These are phyloP conservation scores for Seriola rivoliana DNA, from an alignment of 2,113 vertebrate genomes.

Conservation along the genomic window DNA sequence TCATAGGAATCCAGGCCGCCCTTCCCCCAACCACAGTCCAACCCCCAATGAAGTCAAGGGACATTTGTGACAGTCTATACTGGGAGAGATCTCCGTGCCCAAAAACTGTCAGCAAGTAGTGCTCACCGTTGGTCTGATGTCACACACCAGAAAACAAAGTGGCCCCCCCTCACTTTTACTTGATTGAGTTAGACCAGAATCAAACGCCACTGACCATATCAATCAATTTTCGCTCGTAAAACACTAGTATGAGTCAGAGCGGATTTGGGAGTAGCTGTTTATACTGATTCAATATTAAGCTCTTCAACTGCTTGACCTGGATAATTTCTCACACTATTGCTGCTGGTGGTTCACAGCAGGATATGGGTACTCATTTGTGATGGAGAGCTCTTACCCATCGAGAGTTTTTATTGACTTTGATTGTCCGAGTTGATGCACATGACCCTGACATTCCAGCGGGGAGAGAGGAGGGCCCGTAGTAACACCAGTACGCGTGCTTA, in stretches of 20 bases:
- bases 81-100: constrained; percentile 64
- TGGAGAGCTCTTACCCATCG: constrained; percentile 49
- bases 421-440: constrained; percentile 69
- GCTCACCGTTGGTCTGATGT: constrained; percentile 50
- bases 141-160: constrained; percentile 48
- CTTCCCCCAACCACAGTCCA: constrained; percentile 37
- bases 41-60: constrained; percentile 69
- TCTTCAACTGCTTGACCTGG: background rate
- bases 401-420: constrained; percentile 67
- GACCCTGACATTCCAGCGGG: constrained; percentile 70
- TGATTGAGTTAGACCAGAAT: background rate
- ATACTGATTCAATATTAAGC: background rate
- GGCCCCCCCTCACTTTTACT: background rate
- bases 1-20: constrained; percentile 66
- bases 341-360: constrained; percentile 53
- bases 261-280: background rate
- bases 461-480: constrained; percentile 38
- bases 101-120: constrained; percentile 49
- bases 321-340: constrained; percentile 11
- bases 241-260: background rate
- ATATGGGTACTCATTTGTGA: constrained; percentile 39
- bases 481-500: constrained; percentile 58
- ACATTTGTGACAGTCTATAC: constrained; percentile 72
- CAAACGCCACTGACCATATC: background rate
- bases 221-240: background rate